Conservation (phyloP, 1,140 invertebrate genomes). For the Globodera ellingtonae region DNA sequence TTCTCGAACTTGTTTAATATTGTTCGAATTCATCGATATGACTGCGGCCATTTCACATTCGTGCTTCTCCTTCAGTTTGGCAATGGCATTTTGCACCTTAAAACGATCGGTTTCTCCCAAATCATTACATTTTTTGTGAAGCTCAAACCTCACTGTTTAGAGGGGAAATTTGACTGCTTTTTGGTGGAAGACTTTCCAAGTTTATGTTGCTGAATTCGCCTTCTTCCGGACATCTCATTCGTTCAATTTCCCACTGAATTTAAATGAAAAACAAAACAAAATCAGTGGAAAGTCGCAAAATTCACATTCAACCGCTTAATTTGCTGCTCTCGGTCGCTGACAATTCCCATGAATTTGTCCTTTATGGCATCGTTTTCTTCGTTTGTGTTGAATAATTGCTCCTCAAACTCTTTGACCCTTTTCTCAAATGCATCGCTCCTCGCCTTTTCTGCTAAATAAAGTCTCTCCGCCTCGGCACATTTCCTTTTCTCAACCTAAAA, state of each 20-base stretch:
- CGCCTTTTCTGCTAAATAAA: constrained; percentile 27
- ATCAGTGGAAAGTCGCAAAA: constrained; percentile 17
- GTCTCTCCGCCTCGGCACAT: constrained; percentile 35
- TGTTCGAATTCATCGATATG: constrained; percentile 21
- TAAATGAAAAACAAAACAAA: constrained; percentile 15
- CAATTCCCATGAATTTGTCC: constrained; percentile 38
- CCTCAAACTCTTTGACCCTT: constrained; percentile 34
- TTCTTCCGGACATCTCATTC: constrained; percentile 21
- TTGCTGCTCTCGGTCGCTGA: constrained; percentile 32
- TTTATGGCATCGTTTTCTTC: constrained; percentile 39
- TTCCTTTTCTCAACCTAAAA: constrained; percentile 44
- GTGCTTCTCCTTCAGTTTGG: constrained; percentile 37
- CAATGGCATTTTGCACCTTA: constrained; percentile 21
- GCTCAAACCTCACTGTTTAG: neutral
- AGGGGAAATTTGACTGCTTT: neutral
- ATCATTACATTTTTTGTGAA: neutral
- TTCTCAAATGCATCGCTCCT: constrained; percentile 38
- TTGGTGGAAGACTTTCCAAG: constrained; percentile 13
- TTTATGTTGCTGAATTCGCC: constrained; percentile 25
- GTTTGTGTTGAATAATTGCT: constrained; percentile 35
- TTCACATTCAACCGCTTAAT: constrained; percentile 29
- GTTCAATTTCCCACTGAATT: constrained; percentile 35
- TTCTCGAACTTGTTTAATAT: constrained; percentile 28
- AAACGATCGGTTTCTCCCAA: neutral
- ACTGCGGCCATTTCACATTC: constrained; percentile 36